These are phyloP conservation scores for Nibea albiflora DNA, from an alignment of 2,113 vertebrate genomes.

Conservation along the genomic window DNA sequence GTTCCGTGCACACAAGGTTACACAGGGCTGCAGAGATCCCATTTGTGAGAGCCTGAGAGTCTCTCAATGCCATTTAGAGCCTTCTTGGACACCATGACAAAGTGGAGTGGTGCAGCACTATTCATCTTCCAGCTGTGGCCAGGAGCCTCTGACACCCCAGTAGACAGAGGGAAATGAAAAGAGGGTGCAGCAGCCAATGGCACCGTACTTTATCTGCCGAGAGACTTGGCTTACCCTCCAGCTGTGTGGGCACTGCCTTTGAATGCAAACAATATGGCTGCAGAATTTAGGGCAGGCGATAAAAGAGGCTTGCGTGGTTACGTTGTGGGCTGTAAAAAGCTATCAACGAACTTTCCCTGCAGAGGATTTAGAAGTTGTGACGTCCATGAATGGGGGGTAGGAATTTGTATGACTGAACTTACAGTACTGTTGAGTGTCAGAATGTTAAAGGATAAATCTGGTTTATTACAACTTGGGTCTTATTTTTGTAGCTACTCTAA, in stretches of 20 bases:
- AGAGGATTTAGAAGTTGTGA: conserved; percentile 57
- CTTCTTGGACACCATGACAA: conserved; percentile 80
- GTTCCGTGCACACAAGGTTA: conserved; percentile 63
- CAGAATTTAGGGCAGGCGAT: conserved; percentile 73
- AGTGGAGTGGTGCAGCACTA: conserved; percentile 77
- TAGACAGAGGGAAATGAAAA: conserved; percentile 80
- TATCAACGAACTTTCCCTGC: conserved; percentile 46
- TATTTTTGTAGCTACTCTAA: background rate
- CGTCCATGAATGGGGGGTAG: conserved; percentile 2
- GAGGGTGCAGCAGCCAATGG: conserved; percentile 70
- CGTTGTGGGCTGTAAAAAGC: conserved; percentile 45
- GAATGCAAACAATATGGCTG: conserved; percentile 80
- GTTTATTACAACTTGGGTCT: conserved; percentile 41
- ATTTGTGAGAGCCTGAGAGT: conserved; percentile 68
- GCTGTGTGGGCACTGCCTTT: conserved; percentile 76
- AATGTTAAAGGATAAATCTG: conserved; percentile 31
- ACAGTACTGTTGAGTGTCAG: conserved; percentile 26
- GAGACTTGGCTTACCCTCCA: conserved; percentile 78
- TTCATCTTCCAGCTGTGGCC: conserved; percentile 82
- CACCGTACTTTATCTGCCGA: conserved; percentile 70
- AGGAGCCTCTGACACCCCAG: conserved; percentile 73
- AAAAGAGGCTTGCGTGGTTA: conserved; percentile 58
- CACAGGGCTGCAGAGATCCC: conserved; percentile 62
- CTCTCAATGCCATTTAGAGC: conserved; percentile 79
- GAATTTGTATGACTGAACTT: conserved; percentile 38